These are phyloP conservation scores for Chironomus striatipennis DNA, from an alignment of 1,140 invertebrate species.

Conservation along the genomic window DNA sequence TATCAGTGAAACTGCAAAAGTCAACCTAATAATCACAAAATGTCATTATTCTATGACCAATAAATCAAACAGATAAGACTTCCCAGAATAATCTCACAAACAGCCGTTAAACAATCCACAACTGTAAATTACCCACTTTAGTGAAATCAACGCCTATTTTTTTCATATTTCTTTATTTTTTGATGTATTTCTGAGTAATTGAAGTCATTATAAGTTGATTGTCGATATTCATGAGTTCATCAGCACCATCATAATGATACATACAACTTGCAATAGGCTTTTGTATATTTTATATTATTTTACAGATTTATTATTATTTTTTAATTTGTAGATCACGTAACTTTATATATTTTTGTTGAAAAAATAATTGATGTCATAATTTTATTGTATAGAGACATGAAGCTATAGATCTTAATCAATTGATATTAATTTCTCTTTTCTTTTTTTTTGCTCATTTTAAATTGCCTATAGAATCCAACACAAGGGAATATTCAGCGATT, in stretches of 20 bases:
- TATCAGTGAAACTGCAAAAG: no score
- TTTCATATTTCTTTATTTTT: no score
- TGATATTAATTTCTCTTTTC: background rate
- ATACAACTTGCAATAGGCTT: background rate
- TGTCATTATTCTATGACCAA: no score
- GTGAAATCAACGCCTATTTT: no score
- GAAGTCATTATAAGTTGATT: background rate
- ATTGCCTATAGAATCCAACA: constrained; percentile 12
- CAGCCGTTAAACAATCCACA: no score
- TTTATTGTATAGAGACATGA: background rate
- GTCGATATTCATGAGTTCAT: constrained; percentile 12
- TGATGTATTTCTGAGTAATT: no score
- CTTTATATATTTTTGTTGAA: no score
- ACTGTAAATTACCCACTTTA: no score
- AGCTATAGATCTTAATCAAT: background rate
- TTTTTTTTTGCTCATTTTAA: background rate
- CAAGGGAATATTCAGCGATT: constrained; percentile 22
- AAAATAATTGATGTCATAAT: background rate
- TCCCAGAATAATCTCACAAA: no score
- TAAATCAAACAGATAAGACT: no score
- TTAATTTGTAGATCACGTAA: background rate
- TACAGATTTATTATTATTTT: background rate
- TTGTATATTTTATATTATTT: background rate
- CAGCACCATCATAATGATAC: background rate
- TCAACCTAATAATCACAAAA: no score